A percentile compares a stretch with the other conserved stretches of the same genome.
Conservation (phyloP, 2,113 vertebrate species). For the Cyprinodon variegatus region DNA sequence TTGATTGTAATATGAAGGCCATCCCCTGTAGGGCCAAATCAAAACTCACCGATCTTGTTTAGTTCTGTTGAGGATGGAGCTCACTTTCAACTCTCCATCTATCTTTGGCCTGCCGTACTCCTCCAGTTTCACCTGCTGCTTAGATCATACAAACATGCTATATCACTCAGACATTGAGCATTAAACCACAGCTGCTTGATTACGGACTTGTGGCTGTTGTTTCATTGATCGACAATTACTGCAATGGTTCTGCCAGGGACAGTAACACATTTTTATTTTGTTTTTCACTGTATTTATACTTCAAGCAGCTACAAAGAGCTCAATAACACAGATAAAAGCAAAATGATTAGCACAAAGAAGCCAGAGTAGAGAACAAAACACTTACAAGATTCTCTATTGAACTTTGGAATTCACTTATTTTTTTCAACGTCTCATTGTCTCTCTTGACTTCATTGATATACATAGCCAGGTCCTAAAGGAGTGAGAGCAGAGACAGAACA, state of each 20-base stretch:
- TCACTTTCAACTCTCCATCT: constrained; percentile 95
- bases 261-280: background rate
- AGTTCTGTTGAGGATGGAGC: constrained; percentile 92
- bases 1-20: too few relatives aligned
- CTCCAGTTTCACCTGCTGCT: constrained; percentile 93
- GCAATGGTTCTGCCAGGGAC: background rate
- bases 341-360: background rate
- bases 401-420: constrained; percentile 96
- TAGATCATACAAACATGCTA: constrained; percentile 41
- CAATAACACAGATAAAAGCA: background rate
- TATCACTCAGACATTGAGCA: background rate
- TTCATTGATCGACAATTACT: background rate
- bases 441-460: constrained; percentile 98
- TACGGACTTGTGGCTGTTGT: too few relatives aligned
- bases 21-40: background rate
- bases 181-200: background rate
- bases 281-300: background rate
- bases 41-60: constrained; percentile 92
- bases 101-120: constrained; percentile 97
- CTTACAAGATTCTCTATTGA: constrained; percentile 97
- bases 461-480: constrained; percentile 92
- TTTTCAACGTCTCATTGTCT: constrained; percentile 98
- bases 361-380: background rate
- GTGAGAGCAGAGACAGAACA: background rate
- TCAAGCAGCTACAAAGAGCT: background rate